These are phyloP conservation scores for Isotomurus palustris DNA, from an alignment of 2,888 invertebrate genomes.

Conservation along the genomic window DNA sequence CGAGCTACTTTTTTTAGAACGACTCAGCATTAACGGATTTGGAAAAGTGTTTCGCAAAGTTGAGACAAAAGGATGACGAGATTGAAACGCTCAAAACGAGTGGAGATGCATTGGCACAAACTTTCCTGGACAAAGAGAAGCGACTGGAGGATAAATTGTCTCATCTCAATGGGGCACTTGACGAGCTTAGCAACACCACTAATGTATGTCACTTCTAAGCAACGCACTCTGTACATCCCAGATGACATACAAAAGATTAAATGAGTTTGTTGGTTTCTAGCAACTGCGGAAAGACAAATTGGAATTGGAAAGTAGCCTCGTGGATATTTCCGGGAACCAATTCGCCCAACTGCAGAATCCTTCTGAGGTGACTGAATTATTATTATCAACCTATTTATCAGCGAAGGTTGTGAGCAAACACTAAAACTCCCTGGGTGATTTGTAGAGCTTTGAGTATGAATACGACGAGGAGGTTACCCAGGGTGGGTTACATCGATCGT, in stretches of 20 bases:
- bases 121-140: not conserved
- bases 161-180: slow-evolving; percentile 2
- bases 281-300: slow-evolving; percentile 12
- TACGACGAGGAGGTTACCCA: not conserved
- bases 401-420: no score
- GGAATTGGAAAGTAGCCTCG: slow-evolving; percentile 6
- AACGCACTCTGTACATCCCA: no score
- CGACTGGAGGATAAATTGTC: not conserved
- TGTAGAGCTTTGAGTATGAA: not conserved
- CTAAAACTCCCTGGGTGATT: no score
- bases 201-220: no score
- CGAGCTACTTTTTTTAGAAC: no score
- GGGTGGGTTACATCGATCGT: not conserved
- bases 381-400: no score
- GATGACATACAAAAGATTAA: no score
- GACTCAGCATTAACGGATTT: not conserved
- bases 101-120: not conserved
- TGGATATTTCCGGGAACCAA: slow-evolving; percentile 6
- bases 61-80: slow-evolving; percentile 4
- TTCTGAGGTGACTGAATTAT: no score
- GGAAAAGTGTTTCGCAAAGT: slow-evolving; percentile 3
- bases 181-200: slow-evolving; percentile 6
- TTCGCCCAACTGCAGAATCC: not conserved
- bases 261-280: no score
- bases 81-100: slow-evolving; percentile 1